phyloP scores from a whole-genome alignment of 2,797 vertebrate genomes.

The Thamnophis elegans region DNA sequence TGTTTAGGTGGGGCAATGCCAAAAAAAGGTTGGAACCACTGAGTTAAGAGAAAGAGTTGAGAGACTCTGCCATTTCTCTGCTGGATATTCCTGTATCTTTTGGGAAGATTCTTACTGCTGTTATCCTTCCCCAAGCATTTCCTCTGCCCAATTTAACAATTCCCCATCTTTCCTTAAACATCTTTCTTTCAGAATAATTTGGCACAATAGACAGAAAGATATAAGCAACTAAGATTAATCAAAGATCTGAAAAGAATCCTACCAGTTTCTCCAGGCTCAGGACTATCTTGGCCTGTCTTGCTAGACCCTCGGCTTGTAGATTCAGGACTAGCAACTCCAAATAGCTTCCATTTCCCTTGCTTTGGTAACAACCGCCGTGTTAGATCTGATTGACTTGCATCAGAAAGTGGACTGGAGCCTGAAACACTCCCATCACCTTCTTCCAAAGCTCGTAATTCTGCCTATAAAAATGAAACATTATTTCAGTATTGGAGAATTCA shows the following conservation, averaged over 20 bases:
- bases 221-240: too few relatives aligned
- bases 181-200: background rate
- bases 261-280: slow-evolving; percentile 77
- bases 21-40: too few relatives aligned
- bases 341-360: slow-evolving; percentile 91
- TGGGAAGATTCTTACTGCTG: background rate
- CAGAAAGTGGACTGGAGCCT: slow-evolving; percentile 91
- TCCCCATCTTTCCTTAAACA: background rate
- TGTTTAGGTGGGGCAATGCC: too few relatives aligned
- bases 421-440: slow-evolving; percentile 91
- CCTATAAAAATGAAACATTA: slow-evolving; percentile 69
- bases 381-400: slow-evolving; percentile 82
- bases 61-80: background rate
- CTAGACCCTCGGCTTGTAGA: slow-evolving; percentile 84
- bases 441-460: slow-evolving; percentile 92
- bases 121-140: background rate
- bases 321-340: slow-evolving; percentile 85
- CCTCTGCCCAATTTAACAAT: background rate
- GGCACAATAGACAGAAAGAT: background rate
- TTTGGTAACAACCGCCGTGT: slow-evolving; percentile 74
- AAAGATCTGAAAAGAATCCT: slow-evolving; percentile 38
- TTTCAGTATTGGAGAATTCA: background rate
- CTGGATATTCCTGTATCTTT: background rate
- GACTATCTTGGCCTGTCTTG: slow-evolving; percentile 75
- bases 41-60: background rate